Evolutionary conservation across 2,797 vertebrate species (phyloP), one percentile per base, ranked within the genome.

Genomic region (Hybognathus amarus): DNA sequence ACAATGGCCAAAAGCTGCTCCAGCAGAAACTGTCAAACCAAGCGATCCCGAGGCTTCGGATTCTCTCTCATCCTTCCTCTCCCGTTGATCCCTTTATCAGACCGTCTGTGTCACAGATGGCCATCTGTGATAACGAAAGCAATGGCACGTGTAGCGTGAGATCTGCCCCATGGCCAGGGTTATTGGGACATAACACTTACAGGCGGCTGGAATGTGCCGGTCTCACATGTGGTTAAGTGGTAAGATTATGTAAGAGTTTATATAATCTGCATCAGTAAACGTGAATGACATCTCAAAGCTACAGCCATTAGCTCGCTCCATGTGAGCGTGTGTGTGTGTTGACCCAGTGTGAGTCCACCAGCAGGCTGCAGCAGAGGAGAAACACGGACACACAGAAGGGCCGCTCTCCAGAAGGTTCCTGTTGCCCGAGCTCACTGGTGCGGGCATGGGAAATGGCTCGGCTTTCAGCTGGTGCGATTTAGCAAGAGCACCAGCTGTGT

Each of bases 231-330:
- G 90, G 89, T 83, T 86, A 91, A 94, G 90, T 90, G 90, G 88
- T 93, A 91, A 93, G 90, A 94, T 95, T 95, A 95, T 93, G 91
- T 95, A 95, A 95, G 91, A 87, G 91, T 94, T 95, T 95, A 95
- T 93, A 90, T 94, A 95, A 95, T 93, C 91, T 89, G 90, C 89
- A 90, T 92, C 91, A 88, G 92, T 70, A 83, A 91, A 92, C 86
- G 90, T 92, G 91, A 93, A 92, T 91, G 92, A 93, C 90, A 91
- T 91, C 86, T 89, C 74, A 80, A 68, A 90, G 90, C 88, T 27
- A 40, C 80, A 89, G 90, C 90, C 88, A 85, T 92, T 88, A 80
- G 86, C 83, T 79, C 45, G 67, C 81, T 79, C 78, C 85, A 68
- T 82, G 78, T 17, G 54, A 22, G 33, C 9, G 24, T 69, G 71